These are phyloP conservation scores for Petrocephalus zakoni DNA, from an alignment of 2,113 vertebrate genomes.

Conservation along the genomic window DNA sequence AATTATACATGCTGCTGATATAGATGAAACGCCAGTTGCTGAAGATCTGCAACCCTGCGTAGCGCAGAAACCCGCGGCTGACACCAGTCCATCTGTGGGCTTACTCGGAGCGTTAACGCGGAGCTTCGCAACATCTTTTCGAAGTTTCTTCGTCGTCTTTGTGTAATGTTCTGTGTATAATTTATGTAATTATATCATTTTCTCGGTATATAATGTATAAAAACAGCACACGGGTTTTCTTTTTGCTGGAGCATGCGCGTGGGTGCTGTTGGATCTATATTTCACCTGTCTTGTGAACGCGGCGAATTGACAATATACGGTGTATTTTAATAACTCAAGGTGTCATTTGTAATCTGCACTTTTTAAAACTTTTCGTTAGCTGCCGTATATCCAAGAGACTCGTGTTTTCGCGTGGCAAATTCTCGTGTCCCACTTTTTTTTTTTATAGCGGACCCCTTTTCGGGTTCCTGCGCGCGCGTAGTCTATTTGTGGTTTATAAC, in stretches of 20 bases:
- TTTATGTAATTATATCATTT: background rate
- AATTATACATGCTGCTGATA: slow-evolving; percentile 65
- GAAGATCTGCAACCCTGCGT: slow-evolving; percentile 27
- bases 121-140: background rate
- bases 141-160: background rate
- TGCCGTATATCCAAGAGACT: background rate
- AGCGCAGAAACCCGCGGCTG: slow-evolving; percentile 30
- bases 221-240: background rate
- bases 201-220: background rate
- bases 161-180: background rate
- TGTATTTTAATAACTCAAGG: background rate
- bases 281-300: background rate
- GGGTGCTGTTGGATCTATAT: background rate
- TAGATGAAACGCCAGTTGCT: slow-evolving; percentile 46
- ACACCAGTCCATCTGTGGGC: slow-evolving; percentile 18
- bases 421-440: background rate
- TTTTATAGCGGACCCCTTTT: background rate
- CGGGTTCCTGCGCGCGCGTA: background rate
- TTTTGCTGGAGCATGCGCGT: background rate
- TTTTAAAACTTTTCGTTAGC: background rate
- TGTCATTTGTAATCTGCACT: background rate
- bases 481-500: background rate
- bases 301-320: background rate
- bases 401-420: background rate
- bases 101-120: background rate